These are phyloP conservation scores for Drosophila barbarae DNA, from an alignment of 2,888 invertebrate genomes.

Conservation along the genomic window DNA sequence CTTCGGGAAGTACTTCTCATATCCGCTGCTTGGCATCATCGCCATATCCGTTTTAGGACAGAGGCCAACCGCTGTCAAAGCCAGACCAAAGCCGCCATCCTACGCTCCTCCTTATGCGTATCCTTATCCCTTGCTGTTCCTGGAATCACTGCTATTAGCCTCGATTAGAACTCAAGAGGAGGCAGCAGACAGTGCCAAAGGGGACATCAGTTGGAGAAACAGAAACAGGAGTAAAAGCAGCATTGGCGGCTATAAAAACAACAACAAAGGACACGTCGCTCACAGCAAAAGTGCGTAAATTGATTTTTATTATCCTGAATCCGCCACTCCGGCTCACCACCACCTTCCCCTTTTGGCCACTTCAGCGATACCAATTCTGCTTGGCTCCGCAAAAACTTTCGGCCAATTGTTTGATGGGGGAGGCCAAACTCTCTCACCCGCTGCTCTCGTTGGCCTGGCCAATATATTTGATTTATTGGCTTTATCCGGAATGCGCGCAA, in stretches of 20 bases:
- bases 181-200: conserved; percentile 42
- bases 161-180: conserved; percentile 43
- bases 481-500: conserved; percentile 48
- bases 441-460: conserved; percentile 19
- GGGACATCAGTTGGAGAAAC: conserved; percentile 10
- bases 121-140: neutral
- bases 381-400: conserved; percentile 49
- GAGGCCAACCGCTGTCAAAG: conserved; percentile 38
- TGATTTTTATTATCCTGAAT: conserved; percentile 58
- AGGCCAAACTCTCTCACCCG: conserved; percentile 3
- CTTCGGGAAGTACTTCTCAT: conserved; percentile 65
- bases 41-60: conserved; percentile 73
- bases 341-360: neutral
- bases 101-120: neutral
- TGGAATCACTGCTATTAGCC: conserved; percentile 41
- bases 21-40: conserved; percentile 76
- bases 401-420: conserved; percentile 32
- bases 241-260: conserved; percentile 13
- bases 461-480: conserved; percentile 62
- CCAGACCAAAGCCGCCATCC: conserved; percentile 29
- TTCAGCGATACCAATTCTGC: conserved; percentile 12
- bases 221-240: neutral
- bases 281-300: conserved; percentile 52
- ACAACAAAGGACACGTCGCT: conserved; percentile 38
- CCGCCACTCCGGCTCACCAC: neutral